Percentiles rank a stretch among this genome's conserved stretches.
Evolutionary conservation across 2,888 invertebrate species (phyloP).

Genomic region (Papilio elwesi): DNA sequence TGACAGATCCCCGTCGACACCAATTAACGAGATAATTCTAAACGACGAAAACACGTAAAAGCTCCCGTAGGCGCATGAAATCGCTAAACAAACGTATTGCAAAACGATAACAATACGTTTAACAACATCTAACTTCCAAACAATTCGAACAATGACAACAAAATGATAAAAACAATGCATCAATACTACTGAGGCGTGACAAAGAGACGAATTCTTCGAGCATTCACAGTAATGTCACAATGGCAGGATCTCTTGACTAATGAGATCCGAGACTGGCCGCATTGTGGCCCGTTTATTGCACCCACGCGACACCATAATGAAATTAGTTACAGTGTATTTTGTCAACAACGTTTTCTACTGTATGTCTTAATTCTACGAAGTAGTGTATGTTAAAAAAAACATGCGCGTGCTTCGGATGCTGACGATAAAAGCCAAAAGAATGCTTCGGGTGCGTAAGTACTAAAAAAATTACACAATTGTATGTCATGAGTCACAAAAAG

Average conservation of each 20-base stretch:
- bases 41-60: constrained; percentile 63
- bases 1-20: constrained; percentile 72
- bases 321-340: constrained; percentile 81
- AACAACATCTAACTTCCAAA: constrained; percentile 82
- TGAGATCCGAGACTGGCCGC: constrained; percentile 71
- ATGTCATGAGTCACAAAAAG: too few relatives aligned
- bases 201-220: constrained; percentile 61
- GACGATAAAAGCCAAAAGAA: constrained; percentile 3
- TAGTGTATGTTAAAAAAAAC: constrained; percentile 65
- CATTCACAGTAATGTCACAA: constrained; percentile 70
- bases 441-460: neutral
- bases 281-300: constrained; percentile 79
- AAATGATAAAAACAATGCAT: constrained; percentile 73
- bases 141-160: constrained; percentile 74
- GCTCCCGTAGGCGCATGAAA: constrained; percentile 70
- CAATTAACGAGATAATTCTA: constrained; percentile 79
- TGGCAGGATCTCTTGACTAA: constrained; percentile 69
- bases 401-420: constrained; percentile 66
- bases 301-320: constrained; percentile 82
- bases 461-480: neutral
- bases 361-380: constrained; percentile 69
- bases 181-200: constrained; percentile 62
- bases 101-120: constrained; percentile 70
- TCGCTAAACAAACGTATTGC: constrained; percentile 53
- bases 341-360: constrained; percentile 67